Percentiles rank a stretch among this genome's conserved stretches.
phyloP scores from a whole-genome alignment of 2,113 vertebrate genomes.

The Orthonyx spaldingii region DNA sequence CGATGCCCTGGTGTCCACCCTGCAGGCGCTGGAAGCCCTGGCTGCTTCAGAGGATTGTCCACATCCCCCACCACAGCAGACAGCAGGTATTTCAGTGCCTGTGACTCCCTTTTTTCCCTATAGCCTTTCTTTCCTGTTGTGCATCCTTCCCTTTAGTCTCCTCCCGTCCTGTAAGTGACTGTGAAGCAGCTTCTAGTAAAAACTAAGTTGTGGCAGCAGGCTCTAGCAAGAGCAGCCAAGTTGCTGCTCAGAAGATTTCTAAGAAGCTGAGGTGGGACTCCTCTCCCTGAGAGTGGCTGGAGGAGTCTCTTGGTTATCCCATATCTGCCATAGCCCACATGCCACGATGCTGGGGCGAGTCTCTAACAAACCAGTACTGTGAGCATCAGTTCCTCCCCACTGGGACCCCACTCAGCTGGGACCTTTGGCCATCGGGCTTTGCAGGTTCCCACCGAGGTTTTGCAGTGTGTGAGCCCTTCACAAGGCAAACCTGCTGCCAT shows the following conservation, averaged over 20 bases:
- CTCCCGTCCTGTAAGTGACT: background rate
- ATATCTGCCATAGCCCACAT: background rate
- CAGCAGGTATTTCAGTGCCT: constrained; percentile 82
- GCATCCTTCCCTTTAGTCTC: background rate
- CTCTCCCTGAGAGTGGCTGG: background rate
- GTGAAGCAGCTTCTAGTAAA: background rate
- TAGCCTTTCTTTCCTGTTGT: background rate
- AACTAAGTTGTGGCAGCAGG: background rate
- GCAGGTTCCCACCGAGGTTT: background rate
- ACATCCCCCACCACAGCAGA: constrained; percentile 88
- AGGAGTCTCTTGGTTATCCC: background rate
- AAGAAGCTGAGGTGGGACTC: background rate
- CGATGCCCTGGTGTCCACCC: constrained; percentile 94
- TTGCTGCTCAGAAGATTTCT: background rate
- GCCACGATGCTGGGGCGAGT: background rate
- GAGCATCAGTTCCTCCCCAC: background rate
- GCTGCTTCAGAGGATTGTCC: constrained; percentile 96
- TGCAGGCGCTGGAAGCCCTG: constrained; percentile 95
- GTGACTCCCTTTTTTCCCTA: background rate
- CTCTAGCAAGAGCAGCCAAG: background rate
- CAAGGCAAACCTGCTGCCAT: background rate
- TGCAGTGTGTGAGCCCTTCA: background rate
- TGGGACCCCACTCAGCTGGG: background rate
- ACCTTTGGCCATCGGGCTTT: rapidly evolving
- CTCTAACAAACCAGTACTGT: background rate